These are phyloP conservation scores for Steatocranus sp. DNA, from an alignment of 2,797 vertebrate genomes.

Conservation along the genomic window DNA sequence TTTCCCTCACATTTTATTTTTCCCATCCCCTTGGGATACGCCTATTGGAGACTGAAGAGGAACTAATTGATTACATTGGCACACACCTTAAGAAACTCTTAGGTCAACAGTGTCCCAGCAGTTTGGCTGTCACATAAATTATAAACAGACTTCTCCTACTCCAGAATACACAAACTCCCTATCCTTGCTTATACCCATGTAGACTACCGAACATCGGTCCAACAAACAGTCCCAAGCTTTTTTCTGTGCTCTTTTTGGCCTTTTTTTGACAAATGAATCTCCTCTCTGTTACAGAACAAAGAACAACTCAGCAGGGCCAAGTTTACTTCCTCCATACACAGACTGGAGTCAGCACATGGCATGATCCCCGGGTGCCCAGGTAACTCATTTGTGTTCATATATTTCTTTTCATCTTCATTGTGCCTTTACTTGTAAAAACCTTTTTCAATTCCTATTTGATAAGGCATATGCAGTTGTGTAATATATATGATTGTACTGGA, in stretches of 20 bases:
- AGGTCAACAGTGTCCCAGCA: slow-evolving; percentile 26
- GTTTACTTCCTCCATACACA: slow-evolving; percentile 96
- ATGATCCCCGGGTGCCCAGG: slow-evolving; percentile 93
- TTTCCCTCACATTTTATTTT: slow-evolving; percentile 21
- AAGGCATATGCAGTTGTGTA: neutral
- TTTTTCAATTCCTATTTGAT: neutral
- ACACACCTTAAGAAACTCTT: slow-evolving; percentile 28
- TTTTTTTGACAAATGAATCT: neutral
- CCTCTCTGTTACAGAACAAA: slow-evolving; percentile 82
- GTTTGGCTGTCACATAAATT: slow-evolving; percentile 48
- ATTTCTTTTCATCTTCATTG: neutral
- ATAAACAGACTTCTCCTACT: slow-evolving; percentile 28
- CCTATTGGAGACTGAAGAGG: slow-evolving; percentile 21
- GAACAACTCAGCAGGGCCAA: slow-evolving; percentile 94
- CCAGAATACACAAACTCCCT: slow-evolving; percentile 18
- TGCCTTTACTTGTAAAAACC: neutral
- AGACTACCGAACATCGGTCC: neutral
- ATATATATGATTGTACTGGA: neutral
- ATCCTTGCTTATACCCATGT: slow-evolving; percentile 10
- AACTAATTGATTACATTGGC: slow-evolving; percentile 49
- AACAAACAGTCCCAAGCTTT: neutral
- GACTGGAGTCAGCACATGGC: slow-evolving; percentile 96
- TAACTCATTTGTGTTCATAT: slow-evolving; percentile 33
- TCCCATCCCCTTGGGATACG: neutral
- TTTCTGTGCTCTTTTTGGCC: neutral